phyloP scores from a whole-genome alignment of 2,888 invertebrate genomes.

The Perdita meconis region DNA sequence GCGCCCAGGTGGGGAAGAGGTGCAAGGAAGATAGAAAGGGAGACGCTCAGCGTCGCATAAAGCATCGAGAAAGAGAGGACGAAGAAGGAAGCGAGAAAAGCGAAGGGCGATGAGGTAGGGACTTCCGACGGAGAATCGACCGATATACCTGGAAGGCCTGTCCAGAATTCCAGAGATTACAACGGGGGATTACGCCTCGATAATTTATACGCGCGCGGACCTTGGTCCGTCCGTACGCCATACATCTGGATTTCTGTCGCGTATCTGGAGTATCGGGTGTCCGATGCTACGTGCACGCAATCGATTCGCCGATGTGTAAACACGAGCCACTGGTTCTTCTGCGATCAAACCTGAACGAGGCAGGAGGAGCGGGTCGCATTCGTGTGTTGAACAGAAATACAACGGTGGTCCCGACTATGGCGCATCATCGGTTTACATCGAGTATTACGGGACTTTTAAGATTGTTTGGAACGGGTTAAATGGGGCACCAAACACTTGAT shows the following conservation, averaged over 20 bases:
- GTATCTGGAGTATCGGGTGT: conserved; percentile 36
- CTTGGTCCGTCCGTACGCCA: conserved; percentile 28
- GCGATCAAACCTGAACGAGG: conserved; percentile 5
- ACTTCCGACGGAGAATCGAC: conserved; percentile 49
- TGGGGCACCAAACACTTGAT: too few species aligned
- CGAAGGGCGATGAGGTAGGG: conserved; percentile 17
- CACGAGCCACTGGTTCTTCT: conserved; percentile 43
- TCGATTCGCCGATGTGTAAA: conserved; percentile 50
- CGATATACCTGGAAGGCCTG: conserved; percentile 40
- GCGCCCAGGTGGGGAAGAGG: background rate
- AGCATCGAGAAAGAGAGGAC: background rate
- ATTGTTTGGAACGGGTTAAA: too few species aligned
- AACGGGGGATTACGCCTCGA: conserved; percentile 57
- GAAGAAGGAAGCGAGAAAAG: conserved; percentile 8
- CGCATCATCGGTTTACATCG: too few species aligned
- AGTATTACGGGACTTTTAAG: too few species aligned
- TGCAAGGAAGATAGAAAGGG: background rate
- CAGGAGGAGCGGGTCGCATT: conserved; percentile 40
- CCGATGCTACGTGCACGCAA: conserved; percentile 15
- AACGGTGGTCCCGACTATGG: too few species aligned
- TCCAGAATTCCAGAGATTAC: conserved; percentile 58
- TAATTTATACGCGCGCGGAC: conserved; percentile 56
- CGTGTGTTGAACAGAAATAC: too few species aligned
- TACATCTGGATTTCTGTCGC: conserved; percentile 49
- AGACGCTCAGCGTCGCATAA: too few species aligned